These are phyloP conservation scores for Drosophila mayri DNA, from an alignment of 1,140 invertebrate species.

Conservation along the genomic window DNA sequence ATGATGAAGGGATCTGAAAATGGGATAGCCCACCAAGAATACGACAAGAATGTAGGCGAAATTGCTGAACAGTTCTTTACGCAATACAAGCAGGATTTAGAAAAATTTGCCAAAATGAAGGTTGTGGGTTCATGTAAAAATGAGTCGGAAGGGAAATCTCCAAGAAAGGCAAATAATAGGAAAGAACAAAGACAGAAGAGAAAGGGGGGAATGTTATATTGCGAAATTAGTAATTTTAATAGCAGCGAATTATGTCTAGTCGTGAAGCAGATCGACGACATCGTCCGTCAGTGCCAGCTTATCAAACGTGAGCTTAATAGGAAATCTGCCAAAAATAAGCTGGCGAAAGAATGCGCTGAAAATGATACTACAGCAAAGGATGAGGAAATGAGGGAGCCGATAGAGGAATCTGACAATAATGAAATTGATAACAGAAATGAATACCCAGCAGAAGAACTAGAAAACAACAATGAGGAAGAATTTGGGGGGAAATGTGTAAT, in stretches of 20 bases:
- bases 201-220: too few species aligned
- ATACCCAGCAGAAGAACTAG: neutral
- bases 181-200: neutral
- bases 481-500: neutral
- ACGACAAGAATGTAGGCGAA: neutral
- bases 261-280: conserved; percentile 14
- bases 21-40: neutral
- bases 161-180: too few species aligned
- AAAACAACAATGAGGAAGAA: neutral
- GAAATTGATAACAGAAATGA: neutral
- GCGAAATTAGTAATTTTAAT: neutral
- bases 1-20: neutral
- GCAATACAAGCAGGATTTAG: neutral
- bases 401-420: neutral
- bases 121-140: neutral
- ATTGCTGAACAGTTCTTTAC: neutral
- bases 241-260: neutral
- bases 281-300: conserved; percentile 28
- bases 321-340: neutral
- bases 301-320: neutral
- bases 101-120: neutral
- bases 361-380: too few species aligned
- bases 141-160: neutral
- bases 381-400: neutral
- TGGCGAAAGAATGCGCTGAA: too few species aligned